These are phyloP conservation scores for Drosophila infuscata DNA, from an alignment of 2,888 invertebrate species.

Conservation along the genomic window DNA sequence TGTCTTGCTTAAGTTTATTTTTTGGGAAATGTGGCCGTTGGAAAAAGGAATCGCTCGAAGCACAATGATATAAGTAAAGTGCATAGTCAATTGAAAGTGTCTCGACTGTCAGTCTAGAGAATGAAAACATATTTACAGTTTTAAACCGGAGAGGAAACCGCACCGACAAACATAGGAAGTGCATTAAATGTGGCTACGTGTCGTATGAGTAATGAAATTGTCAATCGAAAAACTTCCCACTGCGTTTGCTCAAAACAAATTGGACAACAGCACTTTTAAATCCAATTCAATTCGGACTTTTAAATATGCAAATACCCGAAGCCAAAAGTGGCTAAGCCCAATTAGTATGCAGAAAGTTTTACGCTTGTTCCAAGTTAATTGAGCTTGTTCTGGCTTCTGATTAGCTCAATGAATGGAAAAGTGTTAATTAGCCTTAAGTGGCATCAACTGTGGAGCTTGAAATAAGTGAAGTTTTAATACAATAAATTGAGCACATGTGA, in stretches of 20 bases:
- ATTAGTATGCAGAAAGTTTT: constrained; percentile 32
- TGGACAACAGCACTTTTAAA: constrained; percentile 26
- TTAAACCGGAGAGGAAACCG: constrained; percentile 4
- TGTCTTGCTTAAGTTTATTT: neutral
- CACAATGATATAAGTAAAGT: neutral
- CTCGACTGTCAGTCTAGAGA: constrained; percentile 4
- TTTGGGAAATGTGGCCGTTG: constrained; percentile 6
- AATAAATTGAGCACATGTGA: neutral
- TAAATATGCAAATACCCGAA: constrained; percentile 68
- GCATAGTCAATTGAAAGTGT: neutral
- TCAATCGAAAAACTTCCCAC: constrained; percentile 23
- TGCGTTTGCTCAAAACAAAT: constrained; percentile 33
- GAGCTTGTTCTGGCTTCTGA: constrained; percentile 16
- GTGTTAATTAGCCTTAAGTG: constrained; percentile 12
- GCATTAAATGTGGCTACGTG: constrained; percentile 39
- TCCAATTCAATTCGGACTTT: constrained; percentile 55
- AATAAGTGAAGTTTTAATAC: neutral
- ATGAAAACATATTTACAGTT: constrained; percentile 20
- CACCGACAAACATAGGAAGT: constrained; percentile 20
- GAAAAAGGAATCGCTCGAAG: neutral
- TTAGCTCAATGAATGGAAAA: constrained; percentile 24
- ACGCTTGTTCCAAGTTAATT: constrained; percentile 29
- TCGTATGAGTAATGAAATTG: constrained; percentile 56
- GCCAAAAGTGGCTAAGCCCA: constrained; percentile 61
- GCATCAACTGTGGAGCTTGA: neutral